Conservation (phyloP, 2,888 invertebrate genomes). For the Andrena dorsata region DNA sequence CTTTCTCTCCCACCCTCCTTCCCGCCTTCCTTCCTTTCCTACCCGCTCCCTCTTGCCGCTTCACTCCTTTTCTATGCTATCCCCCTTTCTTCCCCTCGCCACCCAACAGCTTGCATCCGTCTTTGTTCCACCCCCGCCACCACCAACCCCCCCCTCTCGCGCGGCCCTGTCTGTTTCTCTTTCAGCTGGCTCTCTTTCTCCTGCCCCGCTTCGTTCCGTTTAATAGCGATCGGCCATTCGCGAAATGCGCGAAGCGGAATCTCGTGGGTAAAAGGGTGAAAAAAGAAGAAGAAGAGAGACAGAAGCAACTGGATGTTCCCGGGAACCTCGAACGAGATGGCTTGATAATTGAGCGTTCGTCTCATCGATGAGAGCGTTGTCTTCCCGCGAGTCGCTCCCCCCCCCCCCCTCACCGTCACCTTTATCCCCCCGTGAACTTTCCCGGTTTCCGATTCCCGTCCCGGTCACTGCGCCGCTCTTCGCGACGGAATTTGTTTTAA, state of each 20-base stretch:
- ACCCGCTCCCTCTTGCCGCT: background rate
- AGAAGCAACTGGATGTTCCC: constrained; percentile 17
- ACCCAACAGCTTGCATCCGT: constrained; percentile 16
- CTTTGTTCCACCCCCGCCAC: constrained; percentile 36
- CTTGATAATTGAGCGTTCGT: constrained; percentile 66
- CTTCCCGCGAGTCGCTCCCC: constrained; percentile 44
- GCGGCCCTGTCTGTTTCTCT: constrained; percentile 36
- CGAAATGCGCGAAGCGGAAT: constrained; percentile 71
- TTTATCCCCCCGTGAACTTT: constrained; percentile 25
- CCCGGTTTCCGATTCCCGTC: constrained; percentile 37
- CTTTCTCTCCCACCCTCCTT: constrained; percentile 5
- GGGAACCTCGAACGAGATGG: constrained; percentile 60
- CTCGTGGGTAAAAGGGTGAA: constrained; percentile 64
- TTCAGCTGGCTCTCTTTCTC: constrained; percentile 32
- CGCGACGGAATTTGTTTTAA: constrained; percentile 56
- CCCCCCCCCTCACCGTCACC: constrained; percentile 42
- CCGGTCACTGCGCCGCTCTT: constrained; percentile 2
- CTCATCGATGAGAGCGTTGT: constrained; percentile 61
- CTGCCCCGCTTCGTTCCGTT: constrained; percentile 70
- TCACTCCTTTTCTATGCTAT: constrained; percentile 5
- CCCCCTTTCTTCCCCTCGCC: constrained; percentile 29
- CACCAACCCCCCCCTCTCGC: too few species aligned
- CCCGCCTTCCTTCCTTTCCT: constrained; percentile 29
- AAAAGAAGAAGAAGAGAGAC: constrained; percentile 1
- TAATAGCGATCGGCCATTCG: constrained; percentile 77